Evolutionary conservation across 2,797 vertebrate genomes (phyloP), one percentile per base, ranked within the genome.

Genomic region (Dipus sagitta): DNA sequence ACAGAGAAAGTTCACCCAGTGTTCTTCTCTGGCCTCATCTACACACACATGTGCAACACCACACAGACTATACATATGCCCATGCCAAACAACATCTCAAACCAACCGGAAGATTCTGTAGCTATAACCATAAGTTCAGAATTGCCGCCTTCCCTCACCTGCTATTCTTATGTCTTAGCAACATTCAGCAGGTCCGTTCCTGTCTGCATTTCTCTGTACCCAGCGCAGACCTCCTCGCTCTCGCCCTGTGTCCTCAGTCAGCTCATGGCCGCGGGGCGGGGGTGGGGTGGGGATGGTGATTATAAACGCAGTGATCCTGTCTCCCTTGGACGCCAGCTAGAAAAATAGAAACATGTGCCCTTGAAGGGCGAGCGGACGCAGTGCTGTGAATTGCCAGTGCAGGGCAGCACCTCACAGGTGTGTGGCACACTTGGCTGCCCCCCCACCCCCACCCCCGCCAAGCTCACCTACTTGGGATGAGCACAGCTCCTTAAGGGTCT

Each of bases 171-270:
- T 65, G 32, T 60, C 85, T 32, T 23, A 2, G 15, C 21, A 47
- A 2, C 6, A 2, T 11, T 1, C 3, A 15, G 26, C 15, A 13
- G 68, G n/a, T 14, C 30, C 30, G 3, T 17, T 23, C 12, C 2
- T 34, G 5, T 54, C 54, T 86, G 23, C 4, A 1, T 88, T 60
- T 77, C 70, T 82, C 42, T 26, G 38, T 23, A 32, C 15, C 30
- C 23, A 4, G 72, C 7, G 14, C 15, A 10, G n/a, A 26, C 23
- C 18, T 87, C 58, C 8, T 30, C 9, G 0, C 26, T 71, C 21
- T 28, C 1, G 23, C 0, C 0, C 32, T 0, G 2, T 1, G 2
- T n/a, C 32, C 7, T 24, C 24, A 2, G 21, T 18, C 24, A 24
- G 20, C 62, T 24, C 20, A 4, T 64, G 62, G 20, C 7, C 3